Evolutionary conservation across 1,140 invertebrate genomes (phyloP), one percentile per base, ranked within the genome.

Genomic region (Megalopta genalis): DNA sequence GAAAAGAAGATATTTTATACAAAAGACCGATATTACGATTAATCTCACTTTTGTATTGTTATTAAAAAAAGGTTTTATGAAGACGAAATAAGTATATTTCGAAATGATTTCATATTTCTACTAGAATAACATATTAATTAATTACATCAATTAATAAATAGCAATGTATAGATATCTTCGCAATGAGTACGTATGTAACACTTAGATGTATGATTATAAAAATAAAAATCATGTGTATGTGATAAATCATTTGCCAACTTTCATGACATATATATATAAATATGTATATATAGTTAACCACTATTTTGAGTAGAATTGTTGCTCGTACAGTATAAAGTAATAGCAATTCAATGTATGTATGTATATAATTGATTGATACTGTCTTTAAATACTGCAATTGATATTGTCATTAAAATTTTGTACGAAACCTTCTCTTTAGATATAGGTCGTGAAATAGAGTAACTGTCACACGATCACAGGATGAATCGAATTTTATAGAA

Each of bases 1-100:
- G 18, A 32, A 76, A 57, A 37, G 68, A 66, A 63, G 69, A 57
- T 84, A 83, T 84, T 85, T 84, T 85, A 65, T 84, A 85, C 82
- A 63, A 84, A 75, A 63, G 9, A 42, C 69, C 63, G 49, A 65
- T 68, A 59, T 84, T 76, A 80, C 69, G 63, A 78, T 68, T 80
- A 80, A 76, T 81, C 72, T 60, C 62, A 37, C 25, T 72, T 78
- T 78, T 76, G 37, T 69, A 68, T 63, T 80, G 42, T 76, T 52
- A 54, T 49, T 42, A 66, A 23, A 67, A 54, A 25, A 60, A 42
- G 6, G 25, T 54, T 64, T 66, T 74, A 60, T 59, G 78, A 54
- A 77, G 39, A 71, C 14, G 2, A 18, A 42, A 57, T 65, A 64
- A 77, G 59, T 70, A 25, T 77, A 71, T 72, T 65, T 54, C 16